Conservation (phyloP, 2,113 vertebrate genomes). For the Hippopotamus amphibius region DNA sequence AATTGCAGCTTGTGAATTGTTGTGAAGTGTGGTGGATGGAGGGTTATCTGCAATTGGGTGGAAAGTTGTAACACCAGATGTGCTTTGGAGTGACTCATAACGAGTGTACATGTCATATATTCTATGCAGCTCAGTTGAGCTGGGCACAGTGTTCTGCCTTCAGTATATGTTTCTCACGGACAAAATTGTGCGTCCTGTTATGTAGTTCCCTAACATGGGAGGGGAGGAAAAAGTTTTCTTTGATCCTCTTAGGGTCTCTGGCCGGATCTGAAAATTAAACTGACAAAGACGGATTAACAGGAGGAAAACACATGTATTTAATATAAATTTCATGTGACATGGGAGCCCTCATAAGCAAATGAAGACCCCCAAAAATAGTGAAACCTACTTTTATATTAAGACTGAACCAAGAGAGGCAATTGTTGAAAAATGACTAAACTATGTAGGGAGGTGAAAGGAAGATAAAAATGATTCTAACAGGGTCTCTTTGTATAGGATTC, state of each 20-base stretch:
- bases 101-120: neutral
- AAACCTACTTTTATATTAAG: neutral
- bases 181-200: neutral
- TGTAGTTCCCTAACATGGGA: neutral
- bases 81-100: neutral
- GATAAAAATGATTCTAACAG: neutral
- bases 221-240: neutral
- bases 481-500: neutral
- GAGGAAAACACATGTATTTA: neutral
- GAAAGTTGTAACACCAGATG: neutral
- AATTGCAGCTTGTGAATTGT: neutral
- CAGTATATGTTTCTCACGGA: neutral
- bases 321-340: neutral
- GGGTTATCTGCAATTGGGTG: neutral
- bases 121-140: neutral
- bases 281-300: neutral
- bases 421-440: neutral
- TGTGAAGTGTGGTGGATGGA: neutral
- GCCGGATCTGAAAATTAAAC: slow-evolving; percentile 11
- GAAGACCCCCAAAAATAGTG: neutral
- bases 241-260: neutral
- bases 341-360: neutral
- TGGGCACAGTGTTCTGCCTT: neutral
- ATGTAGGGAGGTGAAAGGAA: neutral
- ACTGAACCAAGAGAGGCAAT: neutral